These are phyloP conservation scores for Stomorhina lunata DNA, from an alignment of 2,888 invertebrate species.

Conservation along the genomic window DNA sequence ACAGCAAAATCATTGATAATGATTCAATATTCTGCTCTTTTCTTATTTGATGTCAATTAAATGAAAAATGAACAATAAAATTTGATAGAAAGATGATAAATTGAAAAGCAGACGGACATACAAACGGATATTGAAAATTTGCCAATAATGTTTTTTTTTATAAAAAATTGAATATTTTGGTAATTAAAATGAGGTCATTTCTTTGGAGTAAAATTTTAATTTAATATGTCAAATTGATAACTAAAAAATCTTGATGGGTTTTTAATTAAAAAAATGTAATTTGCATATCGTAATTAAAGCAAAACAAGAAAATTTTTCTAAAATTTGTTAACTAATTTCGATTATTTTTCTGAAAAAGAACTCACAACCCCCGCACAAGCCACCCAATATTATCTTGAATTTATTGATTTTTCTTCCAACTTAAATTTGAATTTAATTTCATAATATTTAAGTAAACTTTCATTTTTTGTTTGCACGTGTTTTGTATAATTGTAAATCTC, in stretches of 20 bases:
- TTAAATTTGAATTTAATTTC: not conserved
- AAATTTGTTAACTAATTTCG: too few relatives aligned
- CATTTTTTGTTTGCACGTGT: not conserved
- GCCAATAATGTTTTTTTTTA: slow-evolving; percentile 36
- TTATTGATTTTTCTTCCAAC: too few relatives aligned
- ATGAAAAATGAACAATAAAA: slow-evolving; percentile 42
- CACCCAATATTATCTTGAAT: too few relatives aligned
- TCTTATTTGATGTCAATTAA: slow-evolving; percentile 54
- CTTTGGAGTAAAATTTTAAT: not conserved
- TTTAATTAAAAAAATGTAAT: not conserved
- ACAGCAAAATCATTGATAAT: slow-evolving; percentile 30
- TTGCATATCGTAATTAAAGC: too few relatives aligned
- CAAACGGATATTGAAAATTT: slow-evolving; percentile 42
- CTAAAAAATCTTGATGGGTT: too few relatives aligned
- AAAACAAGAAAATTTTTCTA: too few relatives aligned
- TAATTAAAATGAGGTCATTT: not conserved
- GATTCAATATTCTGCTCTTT: slow-evolving; percentile 47
- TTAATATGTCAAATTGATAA: not conserved
- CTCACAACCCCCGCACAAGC: too few relatives aligned
- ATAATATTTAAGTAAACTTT: not conserved
- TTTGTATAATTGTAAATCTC: slow-evolving; percentile 3
- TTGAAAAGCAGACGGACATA: not conserved
- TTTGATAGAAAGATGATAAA: not conserved
- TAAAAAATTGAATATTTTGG: not conserved
- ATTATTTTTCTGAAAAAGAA: too few relatives aligned